A percentile compares a stretch with the other conserved stretches of the same genome.
These are phyloP conservation scores for Latrodectus elegans DNA, from an alignment of 2,888 invertebrate species.

Conservation along the genomic window DNA sequence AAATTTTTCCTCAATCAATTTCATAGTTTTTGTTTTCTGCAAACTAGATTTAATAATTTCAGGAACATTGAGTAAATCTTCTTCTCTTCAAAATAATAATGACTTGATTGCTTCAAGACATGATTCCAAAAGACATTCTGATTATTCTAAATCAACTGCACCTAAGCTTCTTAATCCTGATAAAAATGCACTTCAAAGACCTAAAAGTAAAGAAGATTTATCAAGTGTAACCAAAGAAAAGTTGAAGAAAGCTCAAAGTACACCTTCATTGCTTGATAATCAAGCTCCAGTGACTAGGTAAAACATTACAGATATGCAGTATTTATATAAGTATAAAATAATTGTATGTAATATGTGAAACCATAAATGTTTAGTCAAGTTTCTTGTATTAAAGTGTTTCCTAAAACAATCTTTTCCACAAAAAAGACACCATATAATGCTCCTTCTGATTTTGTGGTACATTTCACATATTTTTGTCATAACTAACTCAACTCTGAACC, in stretches of 20 bases:
- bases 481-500: no score
- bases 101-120: conserved; percentile 23
- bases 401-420: no score
- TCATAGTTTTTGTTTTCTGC: background rate
- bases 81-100: conserved; percentile 21
- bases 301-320: background rate
- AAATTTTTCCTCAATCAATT: background rate
- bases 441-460: no score
- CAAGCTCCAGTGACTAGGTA: conserved; percentile 46
- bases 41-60: conserved; percentile 4
- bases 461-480: no score
- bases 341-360: no score
- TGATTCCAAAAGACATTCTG: conserved; percentile 29
- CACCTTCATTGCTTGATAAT: conserved; percentile 61
- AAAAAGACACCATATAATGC: no score
- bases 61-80: conserved; percentile 44
- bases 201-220: conserved; percentile 64
- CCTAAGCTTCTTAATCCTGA: conserved; percentile 47
- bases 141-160: conserved; percentile 41
- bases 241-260: conserved; percentile 63
- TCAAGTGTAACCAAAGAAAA: conserved; percentile 41
- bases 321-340: no score
- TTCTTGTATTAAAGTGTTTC: no score
- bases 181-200: conserved; percentile 40
- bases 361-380: no score